Conservation (phyloP, 2,797 vertebrate genomes). For the Okamejei kenojei region DNA sequence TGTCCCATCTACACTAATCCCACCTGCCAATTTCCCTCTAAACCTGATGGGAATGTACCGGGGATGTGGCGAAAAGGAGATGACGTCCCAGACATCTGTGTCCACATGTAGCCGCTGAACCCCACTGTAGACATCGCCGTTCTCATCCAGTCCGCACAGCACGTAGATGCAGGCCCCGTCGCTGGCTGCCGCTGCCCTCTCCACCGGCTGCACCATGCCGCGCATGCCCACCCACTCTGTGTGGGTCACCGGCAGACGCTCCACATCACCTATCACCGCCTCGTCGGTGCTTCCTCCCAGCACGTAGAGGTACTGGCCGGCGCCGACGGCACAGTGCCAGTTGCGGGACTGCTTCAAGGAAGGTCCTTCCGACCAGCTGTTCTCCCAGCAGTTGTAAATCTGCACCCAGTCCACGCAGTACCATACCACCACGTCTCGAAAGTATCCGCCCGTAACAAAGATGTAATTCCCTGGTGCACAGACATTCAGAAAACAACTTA, state of each 20-base stretch:
- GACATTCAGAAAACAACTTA: background rate
- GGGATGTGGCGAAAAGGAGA: conserved; percentile 74
- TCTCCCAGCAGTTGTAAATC: conserved; percentile 63
- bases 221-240: conserved; percentile 64
- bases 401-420: conserved; percentile 80
- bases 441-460: conserved; percentile 78
- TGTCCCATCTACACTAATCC: no score
- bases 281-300: conserved; percentile 75
- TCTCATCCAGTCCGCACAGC: conserved; percentile 78
- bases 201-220: conserved; percentile 70
- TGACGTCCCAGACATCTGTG: conserved; percentile 71
- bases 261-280: conserved; percentile 65
- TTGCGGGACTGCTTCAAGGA: conserved; percentile 71
- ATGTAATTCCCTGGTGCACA: conserved; percentile 64
- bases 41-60: conserved; percentile 52
- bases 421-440: conserved; percentile 75
- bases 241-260: conserved; percentile 60
- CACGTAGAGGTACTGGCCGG: conserved; percentile 64
- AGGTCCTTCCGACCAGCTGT: conserved; percentile 72
- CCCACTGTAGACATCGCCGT: conserved; percentile 72
- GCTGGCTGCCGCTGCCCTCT: conserved; percentile 62
- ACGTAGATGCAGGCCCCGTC: conserved; percentile 66
- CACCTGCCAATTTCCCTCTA: no score
- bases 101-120: conserved; percentile 68
- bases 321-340: conserved; percentile 72